Evolutionary conservation across 2,113 vertebrate genomes (phyloP).

Genomic region (Scomber japonicus): DNA sequence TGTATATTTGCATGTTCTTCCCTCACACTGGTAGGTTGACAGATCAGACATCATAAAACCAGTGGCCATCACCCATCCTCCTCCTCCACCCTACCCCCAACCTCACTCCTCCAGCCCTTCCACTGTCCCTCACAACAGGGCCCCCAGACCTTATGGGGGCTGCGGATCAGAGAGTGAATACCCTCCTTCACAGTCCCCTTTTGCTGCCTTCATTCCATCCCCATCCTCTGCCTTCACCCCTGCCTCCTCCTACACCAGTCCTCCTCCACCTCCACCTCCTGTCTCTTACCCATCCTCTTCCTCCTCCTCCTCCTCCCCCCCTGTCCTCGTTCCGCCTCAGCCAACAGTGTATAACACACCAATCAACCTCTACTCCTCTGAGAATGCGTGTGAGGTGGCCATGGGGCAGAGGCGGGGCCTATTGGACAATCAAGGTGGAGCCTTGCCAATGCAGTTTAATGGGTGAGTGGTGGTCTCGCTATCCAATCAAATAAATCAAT

Average conservation of each 20-base stretch:
- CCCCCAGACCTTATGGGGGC: slow-evolving; percentile 87
- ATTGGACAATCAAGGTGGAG: slow-evolving; percentile 90
- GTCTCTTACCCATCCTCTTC: slow-evolving; percentile 80
- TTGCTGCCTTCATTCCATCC: slow-evolving; percentile 91
- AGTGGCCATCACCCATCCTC: slow-evolving; percentile 89
- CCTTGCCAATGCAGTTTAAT: slow-evolving; percentile 88
- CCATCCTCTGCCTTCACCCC: slow-evolving; percentile 90
- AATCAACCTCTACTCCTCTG: slow-evolving; percentile 85
- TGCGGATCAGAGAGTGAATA: slow-evolving; percentile 34
- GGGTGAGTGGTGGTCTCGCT: slow-evolving; percentile 89
- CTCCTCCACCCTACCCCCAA: slow-evolving; percentile 77
- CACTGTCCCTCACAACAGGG: slow-evolving; percentile 88
- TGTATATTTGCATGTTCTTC: slow-evolving; percentile 85
- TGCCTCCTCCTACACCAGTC: slow-evolving; percentile 51
- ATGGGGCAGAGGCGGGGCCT: slow-evolving; percentile 93
- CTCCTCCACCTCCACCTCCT: slow-evolving; percentile 65
- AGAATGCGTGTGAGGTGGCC: slow-evolving; percentile 90
- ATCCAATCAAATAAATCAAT: slow-evolving; percentile 1
- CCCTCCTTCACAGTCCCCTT: slow-evolving; percentile 80
- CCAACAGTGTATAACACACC: slow-evolving; percentile 86
- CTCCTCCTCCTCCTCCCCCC: slow-evolving; percentile 73
- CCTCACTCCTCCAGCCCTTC: slow-evolving; percentile 77
- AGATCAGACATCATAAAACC: slow-evolving; percentile 93
- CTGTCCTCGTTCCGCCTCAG: slow-evolving; percentile 89
- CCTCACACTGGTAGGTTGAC: slow-evolving; percentile 87